Evolutionary conservation across 2,113 vertebrate genomes (phyloP), one percentile per base, ranked within the genome.

Genomic region (Elgaria multicarinata): DNA sequence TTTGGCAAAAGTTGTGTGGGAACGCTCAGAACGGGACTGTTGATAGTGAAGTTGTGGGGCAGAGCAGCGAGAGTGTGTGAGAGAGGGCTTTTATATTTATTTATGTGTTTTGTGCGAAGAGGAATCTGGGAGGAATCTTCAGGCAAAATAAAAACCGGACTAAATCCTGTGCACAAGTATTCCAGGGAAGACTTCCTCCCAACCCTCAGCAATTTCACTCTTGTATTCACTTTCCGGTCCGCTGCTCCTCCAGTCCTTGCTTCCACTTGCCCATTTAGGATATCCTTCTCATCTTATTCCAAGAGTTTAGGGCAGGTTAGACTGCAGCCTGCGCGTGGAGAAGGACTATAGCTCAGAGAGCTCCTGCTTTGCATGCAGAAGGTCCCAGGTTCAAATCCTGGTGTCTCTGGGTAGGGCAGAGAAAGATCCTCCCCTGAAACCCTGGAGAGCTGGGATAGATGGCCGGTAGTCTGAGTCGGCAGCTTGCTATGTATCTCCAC

Each of bases 1-100:
- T 90, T 94, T 97, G 98, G 98, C 97, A 97, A 69, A 79, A 85
- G 93, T 90, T 95, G 94, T 95, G 96, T 98, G 97, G 97, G 97
- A 98, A 96, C 95, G 86, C 95, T 94, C 89, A 85, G 67, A 93
- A 87, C 92, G 76, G 89, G 50, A 10, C 93, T 64, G 94, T 83
- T 95, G 92, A 79, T 92, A 86, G 39, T 16, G 44, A 16, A 0
- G 85, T 22, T 64, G 83, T 36, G 4, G 53, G 3, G 66, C 50
- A 18, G 31, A 16, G 6, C 46, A 53, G 6, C 14, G 33, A 2
- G 77, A 5, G 44, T 33, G 50, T 10, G 6, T 1, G 31, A 46
- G 66, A 14, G 69, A 28, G 1, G 78, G 62, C 50, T n/a, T 6
- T 36, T 62, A 4, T 14, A 5, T 84, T 66, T 69, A 72, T 42